These are phyloP conservation scores for Habrosyne pyritoides DNA, from an alignment of 2,888 invertebrate genomes.

Conservation along the genomic window DNA sequence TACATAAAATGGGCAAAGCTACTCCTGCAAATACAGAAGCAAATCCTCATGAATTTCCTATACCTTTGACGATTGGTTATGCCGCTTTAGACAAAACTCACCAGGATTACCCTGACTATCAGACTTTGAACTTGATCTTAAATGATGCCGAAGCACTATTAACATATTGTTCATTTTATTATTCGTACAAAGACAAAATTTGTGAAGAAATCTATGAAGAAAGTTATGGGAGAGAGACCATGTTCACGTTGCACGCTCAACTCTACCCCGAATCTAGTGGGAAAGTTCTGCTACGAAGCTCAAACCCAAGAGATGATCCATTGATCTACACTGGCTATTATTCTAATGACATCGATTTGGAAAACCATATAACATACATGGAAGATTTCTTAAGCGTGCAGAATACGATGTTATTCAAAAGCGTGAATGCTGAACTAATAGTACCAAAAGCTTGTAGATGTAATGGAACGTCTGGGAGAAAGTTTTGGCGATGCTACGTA, in stretches of 20 bases:
- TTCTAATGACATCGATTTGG: conserved; percentile 38
- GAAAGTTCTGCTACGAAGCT: conserved; percentile 33
- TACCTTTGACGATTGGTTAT: conserved; percentile 44
- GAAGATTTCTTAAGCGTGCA: conserved; percentile 37
- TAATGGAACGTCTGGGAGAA: conserved; percentile 25
- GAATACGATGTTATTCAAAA: conserved; percentile 39
- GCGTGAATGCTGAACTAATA: conserved; percentile 29
- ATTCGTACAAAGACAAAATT: conserved; percentile 35
- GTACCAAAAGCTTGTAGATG: conserved; percentile 35
- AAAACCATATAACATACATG: conserved; percentile 30
- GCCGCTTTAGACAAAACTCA: conserved; percentile 39
- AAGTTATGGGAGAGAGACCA: conserved; percentile 37
- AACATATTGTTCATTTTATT: conserved; percentile 35
- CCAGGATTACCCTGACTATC: conserved; percentile 53
- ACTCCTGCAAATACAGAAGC: conserved; percentile 21
- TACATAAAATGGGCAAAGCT: conserved; percentile 37
- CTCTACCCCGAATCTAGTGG: conserved; percentile 50
- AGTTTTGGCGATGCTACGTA: conserved; percentile 50
- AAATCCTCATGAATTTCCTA: conserved; percentile 45
- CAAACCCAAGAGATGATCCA: conserved; percentile 37
- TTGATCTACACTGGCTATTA: conserved; percentile 38
- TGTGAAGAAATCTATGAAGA: conserved; percentile 38
- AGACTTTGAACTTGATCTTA: conserved; percentile 28
- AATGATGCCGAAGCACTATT: conserved; percentile 35
- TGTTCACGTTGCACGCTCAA: conserved; percentile 41